These are phyloP conservation scores for Peromyscus polionotus DNA, from an alignment of 2,113 vertebrate species.

Conservation along the genomic window DNA sequence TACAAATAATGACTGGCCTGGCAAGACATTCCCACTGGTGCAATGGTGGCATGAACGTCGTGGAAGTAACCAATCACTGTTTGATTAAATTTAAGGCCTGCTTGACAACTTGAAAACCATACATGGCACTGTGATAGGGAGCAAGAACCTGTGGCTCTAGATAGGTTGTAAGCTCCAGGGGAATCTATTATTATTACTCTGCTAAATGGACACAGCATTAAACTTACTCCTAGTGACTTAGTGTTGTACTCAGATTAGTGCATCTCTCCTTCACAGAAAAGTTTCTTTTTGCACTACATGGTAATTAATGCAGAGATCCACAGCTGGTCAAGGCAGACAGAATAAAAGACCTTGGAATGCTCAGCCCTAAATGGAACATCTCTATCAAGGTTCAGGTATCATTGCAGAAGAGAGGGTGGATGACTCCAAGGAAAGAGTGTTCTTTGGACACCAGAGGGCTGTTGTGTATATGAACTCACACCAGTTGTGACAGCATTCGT, in stretches of 20 bases:
- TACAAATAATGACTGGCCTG: not conserved
- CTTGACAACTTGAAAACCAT: not conserved
- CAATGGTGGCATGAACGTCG: not conserved
- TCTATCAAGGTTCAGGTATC: not conserved
- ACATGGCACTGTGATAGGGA: not conserved
- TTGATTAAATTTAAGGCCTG: not conserved
- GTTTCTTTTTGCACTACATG: not conserved
- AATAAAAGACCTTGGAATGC: not conserved
- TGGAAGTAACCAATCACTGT: not conserved
- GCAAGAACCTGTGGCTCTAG: not conserved
- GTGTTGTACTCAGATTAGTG: not conserved
- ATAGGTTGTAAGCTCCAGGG: not conserved
- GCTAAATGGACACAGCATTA: not conserved
- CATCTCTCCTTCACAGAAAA: not conserved
- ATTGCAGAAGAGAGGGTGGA: not conserved
- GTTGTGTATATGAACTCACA: not conserved
- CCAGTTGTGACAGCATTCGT: not conserved
- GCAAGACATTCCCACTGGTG: not conserved
- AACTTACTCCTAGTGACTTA: not conserved
- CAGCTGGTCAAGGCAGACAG: not conserved
- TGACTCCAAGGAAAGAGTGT: not conserved
- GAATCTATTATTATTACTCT: not conserved
- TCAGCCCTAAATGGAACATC: not conserved
- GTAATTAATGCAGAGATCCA: not conserved
- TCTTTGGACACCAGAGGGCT: not conserved